Percentiles rank a stretch among this genome's conserved stretches.
These are phyloP conservation scores for Xiphophorus hellerii DNA, from an alignment of 2,113 vertebrate species.

Conservation along the genomic window DNA sequence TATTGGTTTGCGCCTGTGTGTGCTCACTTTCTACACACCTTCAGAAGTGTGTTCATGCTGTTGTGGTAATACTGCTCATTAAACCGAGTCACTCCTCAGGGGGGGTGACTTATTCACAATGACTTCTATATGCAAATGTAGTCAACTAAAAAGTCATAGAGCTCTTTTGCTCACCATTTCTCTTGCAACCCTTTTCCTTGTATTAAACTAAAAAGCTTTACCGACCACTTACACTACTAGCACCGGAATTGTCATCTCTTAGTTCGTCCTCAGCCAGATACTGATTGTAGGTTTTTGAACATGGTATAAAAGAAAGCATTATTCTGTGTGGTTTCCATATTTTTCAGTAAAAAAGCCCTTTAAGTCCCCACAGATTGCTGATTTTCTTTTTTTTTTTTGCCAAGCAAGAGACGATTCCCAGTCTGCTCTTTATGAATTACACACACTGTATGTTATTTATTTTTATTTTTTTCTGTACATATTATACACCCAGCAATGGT, in stretches of 20 bases:
- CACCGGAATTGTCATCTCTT: not conserved
- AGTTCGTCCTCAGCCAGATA: not conserved
- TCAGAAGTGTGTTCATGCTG: not conserved
- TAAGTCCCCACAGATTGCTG: constrained; percentile 51
- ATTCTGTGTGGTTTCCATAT: constrained; percentile 42
- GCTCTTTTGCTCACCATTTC: not conserved
- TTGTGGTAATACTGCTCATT: not conserved
- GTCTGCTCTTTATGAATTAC: constrained; percentile 13
- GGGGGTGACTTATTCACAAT: not conserved
- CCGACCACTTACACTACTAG: not conserved
- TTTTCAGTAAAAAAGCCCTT: constrained; percentile 42
- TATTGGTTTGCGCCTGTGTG: constrained; percentile 7
- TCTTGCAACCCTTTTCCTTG: not conserved
- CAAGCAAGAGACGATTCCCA: constrained; percentile 23
- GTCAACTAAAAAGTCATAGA: not conserved
- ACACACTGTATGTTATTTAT: constrained; percentile 2
- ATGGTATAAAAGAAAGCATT: constrained; percentile 24
- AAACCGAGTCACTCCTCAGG: not conserved
- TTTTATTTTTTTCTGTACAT: not conserved
- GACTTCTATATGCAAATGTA: not conserved
- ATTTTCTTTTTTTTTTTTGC: constrained; percentile 23
- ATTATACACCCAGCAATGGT: constrained; percentile 12
- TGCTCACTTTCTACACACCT: not conserved
- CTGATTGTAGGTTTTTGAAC: not conserved
- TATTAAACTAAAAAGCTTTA: not conserved